Evolutionary conservation across 2,113 vertebrate genomes (phyloP).

Genomic region (Glareola pratincola): DNA sequence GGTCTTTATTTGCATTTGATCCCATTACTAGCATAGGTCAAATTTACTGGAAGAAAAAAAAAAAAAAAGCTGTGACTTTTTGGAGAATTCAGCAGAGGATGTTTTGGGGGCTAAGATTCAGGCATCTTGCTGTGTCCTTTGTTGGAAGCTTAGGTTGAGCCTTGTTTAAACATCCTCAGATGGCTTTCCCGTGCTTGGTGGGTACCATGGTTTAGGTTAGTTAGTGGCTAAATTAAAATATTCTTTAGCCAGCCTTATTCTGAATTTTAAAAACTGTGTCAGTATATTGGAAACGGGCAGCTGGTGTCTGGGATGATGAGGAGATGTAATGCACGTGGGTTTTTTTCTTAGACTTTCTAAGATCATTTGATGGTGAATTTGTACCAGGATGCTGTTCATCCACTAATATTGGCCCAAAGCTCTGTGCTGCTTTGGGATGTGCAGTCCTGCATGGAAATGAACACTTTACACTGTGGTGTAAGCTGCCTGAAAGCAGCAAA

Average conservation of each 20-base stretch:
- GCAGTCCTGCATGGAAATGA: neutral
- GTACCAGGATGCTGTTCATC: neutral
- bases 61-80: neutral
- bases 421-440: neutral
- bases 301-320: neutral
- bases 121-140: neutral
- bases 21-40: neutral
- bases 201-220: neutral
- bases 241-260: neutral
- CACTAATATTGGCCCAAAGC: neutral
- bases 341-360: neutral
- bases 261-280: neutral
- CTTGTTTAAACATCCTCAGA: neutral
- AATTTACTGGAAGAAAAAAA: neutral
- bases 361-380: neutral
- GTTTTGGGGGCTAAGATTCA: neutral
- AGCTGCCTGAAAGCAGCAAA: neutral
- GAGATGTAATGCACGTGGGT: fast-evolving
- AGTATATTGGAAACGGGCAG: neutral
- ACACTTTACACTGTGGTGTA: neutral
- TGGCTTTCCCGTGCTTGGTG: neutral
- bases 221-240: neutral
- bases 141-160: neutral
- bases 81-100: neutral
- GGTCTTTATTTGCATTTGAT: neutral